phyloP scores from a whole-genome alignment of 2,888 invertebrate genomes.

The Torymus aiolomorphi region DNA sequence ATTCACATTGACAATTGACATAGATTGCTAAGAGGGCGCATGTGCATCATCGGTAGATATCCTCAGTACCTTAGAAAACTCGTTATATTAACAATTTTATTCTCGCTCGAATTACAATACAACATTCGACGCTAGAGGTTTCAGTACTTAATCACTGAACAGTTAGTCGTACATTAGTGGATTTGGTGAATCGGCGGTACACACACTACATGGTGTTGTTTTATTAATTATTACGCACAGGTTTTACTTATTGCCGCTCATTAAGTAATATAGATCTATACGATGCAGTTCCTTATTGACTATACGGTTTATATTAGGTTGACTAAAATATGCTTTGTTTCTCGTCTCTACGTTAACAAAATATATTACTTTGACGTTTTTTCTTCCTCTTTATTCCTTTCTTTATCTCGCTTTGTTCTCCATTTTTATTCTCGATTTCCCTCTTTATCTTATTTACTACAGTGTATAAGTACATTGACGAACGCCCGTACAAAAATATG shows the following conservation, averaged over 20 bases:
- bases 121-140: background rate
- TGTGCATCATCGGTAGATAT: no score
- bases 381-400: constrained; percentile 18
- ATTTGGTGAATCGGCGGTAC: background rate
- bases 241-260: constrained; percentile 32
- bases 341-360: constrained; percentile 44
- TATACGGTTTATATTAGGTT: no score
- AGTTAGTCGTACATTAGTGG: background rate
- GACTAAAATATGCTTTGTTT: constrained; percentile 29
- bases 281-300: constrained; percentile 18
- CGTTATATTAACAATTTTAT: background rate
- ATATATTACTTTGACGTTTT: constrained; percentile 54
- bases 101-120: constrained; percentile 18
- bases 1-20: constrained; percentile 59
- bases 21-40: constrained; percentile 46
- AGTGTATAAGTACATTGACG: constrained; percentile 30
- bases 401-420: background rate
- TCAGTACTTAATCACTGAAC: background rate
- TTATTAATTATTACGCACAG: constrained; percentile 1
- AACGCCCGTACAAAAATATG: constrained; percentile 63
- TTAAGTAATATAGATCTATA: constrained; percentile 15
- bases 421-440: background rate
- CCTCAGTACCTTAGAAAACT: no score
- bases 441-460: constrained; percentile 2
- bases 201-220: background rate